Percentiles rank a stretch among this genome's conserved stretches.
Evolutionary conservation across 2,888 invertebrate genomes (phyloP).

Genomic region (Vesta saturnalis): DNA sequence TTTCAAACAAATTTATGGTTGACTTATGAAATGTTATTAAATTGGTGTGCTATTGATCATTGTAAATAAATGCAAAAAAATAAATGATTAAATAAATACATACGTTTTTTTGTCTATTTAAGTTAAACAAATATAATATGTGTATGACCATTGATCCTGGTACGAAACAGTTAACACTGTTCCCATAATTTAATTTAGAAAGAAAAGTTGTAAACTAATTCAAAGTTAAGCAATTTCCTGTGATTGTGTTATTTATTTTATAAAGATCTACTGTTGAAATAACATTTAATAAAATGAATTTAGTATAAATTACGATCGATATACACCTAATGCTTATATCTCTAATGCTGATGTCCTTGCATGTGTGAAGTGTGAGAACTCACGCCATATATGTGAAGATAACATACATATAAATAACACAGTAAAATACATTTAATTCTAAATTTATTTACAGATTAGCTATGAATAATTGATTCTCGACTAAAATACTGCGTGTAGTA

Average conservation of each 20-base stretch:
- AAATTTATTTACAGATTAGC: not conserved
- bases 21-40: too few species aligned
- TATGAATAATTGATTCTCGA: not conserved
- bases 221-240: conserved; percentile 35
- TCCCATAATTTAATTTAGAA: conserved; percentile 29
- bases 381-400: conserved; percentile 35
- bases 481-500: not conserved
- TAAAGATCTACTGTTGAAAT: conserved; percentile 20
- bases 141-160: conserved; percentile 14
- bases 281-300: conserved; percentile 24
- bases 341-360: conserved; percentile 28
- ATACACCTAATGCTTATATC: not conserved
- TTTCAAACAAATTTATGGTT: too few species aligned
- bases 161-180: conserved; percentile 22
- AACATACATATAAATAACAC: conserved; percentile 17
- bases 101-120: too few species aligned
- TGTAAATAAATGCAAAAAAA: too few species aligned
- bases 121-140: not conserved
- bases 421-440: not conserved
- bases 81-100: too few species aligned
- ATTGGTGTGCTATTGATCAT: too few species aligned
- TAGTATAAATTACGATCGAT: conserved; percentile 17
- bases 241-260: conserved; percentile 29
- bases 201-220: conserved; percentile 29
- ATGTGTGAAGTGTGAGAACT: conserved; percentile 41